These are phyloP conservation scores for Heliconius charithonia DNA, from an alignment of 2,888 invertebrate species.

Conservation along the genomic window DNA sequence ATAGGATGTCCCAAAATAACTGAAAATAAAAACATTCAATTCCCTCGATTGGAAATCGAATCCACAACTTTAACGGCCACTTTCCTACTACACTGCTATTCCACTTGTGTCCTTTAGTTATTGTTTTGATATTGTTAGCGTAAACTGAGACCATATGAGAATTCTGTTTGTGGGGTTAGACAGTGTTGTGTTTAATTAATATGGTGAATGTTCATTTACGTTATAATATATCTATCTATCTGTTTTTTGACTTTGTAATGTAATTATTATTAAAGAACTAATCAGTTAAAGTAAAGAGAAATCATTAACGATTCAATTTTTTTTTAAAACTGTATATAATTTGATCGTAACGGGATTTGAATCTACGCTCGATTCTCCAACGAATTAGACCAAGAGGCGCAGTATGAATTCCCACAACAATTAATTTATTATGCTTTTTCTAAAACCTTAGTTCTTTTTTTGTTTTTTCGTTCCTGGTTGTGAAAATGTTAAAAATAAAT, in stretches of 20 bases:
- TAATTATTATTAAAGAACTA: background rate
- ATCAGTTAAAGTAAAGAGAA: background rate
- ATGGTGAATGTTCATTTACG: slow-evolving; percentile 5
- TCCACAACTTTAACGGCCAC: background rate
- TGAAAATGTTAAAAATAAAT: too few species aligned
- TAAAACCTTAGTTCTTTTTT: too few species aligned
- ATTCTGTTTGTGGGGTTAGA: slow-evolving; percentile 6
- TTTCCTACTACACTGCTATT: background rate
- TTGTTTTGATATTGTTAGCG: background rate
- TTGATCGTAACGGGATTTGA: too few species aligned
- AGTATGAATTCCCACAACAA: too few species aligned
- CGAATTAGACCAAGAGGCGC: too few species aligned
- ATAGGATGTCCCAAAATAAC: too few species aligned
- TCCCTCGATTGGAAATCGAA: background rate
- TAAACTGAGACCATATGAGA: background rate
- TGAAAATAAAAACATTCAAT: background rate
- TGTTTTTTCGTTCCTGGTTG: too few species aligned
- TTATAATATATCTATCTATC: background rate
- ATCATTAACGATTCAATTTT: too few species aligned
- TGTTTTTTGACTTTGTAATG: slow-evolving; percentile 1
- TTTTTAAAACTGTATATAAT: too few species aligned
- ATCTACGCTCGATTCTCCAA: too few species aligned
- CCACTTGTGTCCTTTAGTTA: background rate
- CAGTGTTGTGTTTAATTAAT: slow-evolving; percentile 14
- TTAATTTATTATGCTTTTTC: too few species aligned